Evolutionary conservation across 2,888 invertebrate species (phyloP).

Genomic region (Phengaris alcon): DNA sequence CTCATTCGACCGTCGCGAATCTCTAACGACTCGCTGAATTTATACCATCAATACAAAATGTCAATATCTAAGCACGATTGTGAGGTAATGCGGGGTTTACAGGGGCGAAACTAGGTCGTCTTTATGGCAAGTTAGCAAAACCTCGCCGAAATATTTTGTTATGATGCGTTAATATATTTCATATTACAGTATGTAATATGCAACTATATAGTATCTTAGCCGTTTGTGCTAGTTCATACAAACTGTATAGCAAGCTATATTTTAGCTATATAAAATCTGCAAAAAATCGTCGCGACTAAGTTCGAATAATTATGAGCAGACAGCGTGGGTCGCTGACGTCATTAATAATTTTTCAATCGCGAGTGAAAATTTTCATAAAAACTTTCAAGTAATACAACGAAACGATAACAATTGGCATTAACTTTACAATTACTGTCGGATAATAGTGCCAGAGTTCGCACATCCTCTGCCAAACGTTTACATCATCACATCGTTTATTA

Average conservation of each 20-base stretch:
- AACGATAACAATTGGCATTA: background rate
- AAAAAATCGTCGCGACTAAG: background rate
- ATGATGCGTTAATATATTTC: too few relatives aligned
- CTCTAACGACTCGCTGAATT: background rate
- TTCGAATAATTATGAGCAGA: background rate
- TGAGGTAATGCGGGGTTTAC: background rate
- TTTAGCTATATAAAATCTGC: too few relatives aligned
- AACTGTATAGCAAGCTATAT: too few relatives aligned
- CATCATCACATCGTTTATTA: background rate
- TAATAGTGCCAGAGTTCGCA: background rate
- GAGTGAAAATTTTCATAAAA: background rate
- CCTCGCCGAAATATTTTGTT: too few relatives aligned
- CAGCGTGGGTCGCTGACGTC: background rate
- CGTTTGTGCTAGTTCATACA: too few relatives aligned
- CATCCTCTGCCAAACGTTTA: background rate
- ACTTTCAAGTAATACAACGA: background rate
- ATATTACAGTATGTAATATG: too few relatives aligned
- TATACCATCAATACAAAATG: background rate
- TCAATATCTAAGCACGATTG: background rate
- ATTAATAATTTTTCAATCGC: background rate
- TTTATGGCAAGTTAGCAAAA: too few relatives aligned
- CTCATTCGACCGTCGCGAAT: slow-evolving; percentile 16
- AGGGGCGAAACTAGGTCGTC: too few relatives aligned
- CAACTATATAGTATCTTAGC: too few relatives aligned
- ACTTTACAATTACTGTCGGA: background rate